A percentile compares a stretch with the other conserved stretches of the same genome.
Evolutionary conservation across 2,113 vertebrate species (phyloP).

Genomic region (Spilogale gracilis): DNA sequence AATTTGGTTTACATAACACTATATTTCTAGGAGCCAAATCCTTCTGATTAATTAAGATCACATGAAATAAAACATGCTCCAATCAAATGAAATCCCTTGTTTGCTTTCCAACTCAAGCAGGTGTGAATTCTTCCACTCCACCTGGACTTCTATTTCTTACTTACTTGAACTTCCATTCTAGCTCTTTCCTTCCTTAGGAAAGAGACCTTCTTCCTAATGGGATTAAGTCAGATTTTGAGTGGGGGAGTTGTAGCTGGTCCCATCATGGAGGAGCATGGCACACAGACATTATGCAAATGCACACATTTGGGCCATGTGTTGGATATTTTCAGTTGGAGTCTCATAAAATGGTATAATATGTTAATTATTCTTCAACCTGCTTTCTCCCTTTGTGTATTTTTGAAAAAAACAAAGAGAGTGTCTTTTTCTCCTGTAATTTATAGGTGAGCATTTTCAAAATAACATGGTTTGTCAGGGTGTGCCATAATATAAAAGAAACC

Average conservation of each 20-base stretch:
- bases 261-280: fast-evolving
- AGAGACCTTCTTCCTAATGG: not conserved
- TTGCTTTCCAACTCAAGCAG: not conserved
- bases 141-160: not conserved
- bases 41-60: not conserved
- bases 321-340: not conserved
- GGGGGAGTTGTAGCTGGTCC: not conserved
- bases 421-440: not conserved
- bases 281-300: not conserved
- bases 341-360: not conserved
- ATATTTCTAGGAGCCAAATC: not conserved
- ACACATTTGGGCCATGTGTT: not conserved
- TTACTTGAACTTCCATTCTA: not conserved
- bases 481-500: not conserved
- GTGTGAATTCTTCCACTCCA: not conserved
- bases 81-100: constrained; percentile 11
- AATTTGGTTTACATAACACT: not conserved
- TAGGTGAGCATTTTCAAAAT: not conserved
- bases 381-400: not conserved
- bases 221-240: not conserved
- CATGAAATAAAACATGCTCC: not conserved
- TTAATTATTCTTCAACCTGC: not conserved
- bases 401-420: not conserved
- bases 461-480: not conserved
- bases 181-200: not conserved